These are phyloP conservation scores for Epinephelus lanceolatus DNA, from an alignment of 2,113 vertebrate genomes.

Conservation along the genomic window DNA sequence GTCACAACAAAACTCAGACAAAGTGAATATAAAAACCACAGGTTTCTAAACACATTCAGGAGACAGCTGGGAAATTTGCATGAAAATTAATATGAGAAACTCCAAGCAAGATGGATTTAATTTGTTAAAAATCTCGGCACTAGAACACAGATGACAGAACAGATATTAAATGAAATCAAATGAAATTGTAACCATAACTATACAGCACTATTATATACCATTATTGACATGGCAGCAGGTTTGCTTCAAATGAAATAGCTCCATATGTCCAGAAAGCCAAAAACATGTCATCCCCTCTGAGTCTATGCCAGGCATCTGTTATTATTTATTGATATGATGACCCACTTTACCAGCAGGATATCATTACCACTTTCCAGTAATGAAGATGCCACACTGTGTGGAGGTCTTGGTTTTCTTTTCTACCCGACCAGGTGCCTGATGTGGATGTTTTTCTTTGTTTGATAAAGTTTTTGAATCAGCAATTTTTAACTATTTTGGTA, in stretches of 20 bases:
- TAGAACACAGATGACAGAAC: neutral
- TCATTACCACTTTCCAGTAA: conserved; percentile 59
- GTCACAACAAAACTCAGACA: neutral
- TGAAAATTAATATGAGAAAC: conserved; percentile 1
- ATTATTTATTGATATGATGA: conserved; percentile 72
- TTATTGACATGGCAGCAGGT: neutral
- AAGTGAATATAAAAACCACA: neutral
- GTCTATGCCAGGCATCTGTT: conserved; percentile 45
- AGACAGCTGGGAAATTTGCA: neutral
- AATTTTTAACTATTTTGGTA: neutral
- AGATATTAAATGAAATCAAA: neutral
- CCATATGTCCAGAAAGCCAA: conserved; percentile 1
- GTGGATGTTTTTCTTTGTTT: neutral
- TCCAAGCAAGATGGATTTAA: neutral
- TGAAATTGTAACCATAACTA: too few relatives aligned
- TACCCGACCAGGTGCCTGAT: neutral
- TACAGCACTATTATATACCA: neutral
- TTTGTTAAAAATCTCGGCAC: neutral
- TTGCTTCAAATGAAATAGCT: conserved; percentile 8
- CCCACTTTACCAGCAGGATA: conserved; percentile 51
- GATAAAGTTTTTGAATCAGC: neutral
- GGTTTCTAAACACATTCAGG: conserved; percentile 3
- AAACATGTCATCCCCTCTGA: conserved; percentile 11
- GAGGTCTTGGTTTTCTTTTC: conserved; percentile 20
- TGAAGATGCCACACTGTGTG: conserved; percentile 36